Evolutionary conservation across 1,140 invertebrate genomes (phyloP).

Genomic region (Trichogramma pretiosum): DNA sequence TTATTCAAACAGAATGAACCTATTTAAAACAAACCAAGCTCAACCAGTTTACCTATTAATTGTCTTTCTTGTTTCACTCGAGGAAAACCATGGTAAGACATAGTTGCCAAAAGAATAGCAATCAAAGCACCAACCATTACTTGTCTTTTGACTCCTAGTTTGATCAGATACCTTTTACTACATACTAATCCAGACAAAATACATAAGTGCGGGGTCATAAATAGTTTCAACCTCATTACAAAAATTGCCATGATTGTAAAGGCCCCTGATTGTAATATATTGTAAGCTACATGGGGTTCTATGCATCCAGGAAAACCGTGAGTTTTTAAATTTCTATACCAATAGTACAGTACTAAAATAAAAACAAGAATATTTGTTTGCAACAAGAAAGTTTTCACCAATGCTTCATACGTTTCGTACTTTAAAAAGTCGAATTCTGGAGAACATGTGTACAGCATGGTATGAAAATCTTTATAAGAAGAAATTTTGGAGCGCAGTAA

Average conservation of each 20-base stretch:
- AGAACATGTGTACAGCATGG: slow-evolving; percentile 74
- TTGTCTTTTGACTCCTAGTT: slow-evolving; percentile 34
- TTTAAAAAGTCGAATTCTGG: slow-evolving; percentile 76
- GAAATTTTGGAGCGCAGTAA: slow-evolving; percentile 69
- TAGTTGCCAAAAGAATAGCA: slow-evolving; percentile 30
- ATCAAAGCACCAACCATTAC: slow-evolving; percentile 24
- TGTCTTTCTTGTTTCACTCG: slow-evolving; percentile 30
- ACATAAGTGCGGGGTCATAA: slow-evolving; percentile 75
- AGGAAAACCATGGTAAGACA: slow-evolving; percentile 36
- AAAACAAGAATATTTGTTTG: slow-evolving; percentile 47
- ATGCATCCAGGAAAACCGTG: slow-evolving; percentile 34
- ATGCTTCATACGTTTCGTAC: slow-evolving; percentile 42
- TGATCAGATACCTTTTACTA: slow-evolving; percentile 36
- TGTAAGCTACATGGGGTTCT: slow-evolving; percentile 61
- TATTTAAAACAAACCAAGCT: slow-evolving; percentile 1
- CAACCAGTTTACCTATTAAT: slow-evolving; percentile 29
- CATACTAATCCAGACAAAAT: slow-evolving; percentile 57
- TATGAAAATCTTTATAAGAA: slow-evolving; percentile 70
- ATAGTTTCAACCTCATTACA: slow-evolving; percentile 77
- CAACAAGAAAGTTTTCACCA: slow-evolving; percentile 50
- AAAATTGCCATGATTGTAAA: slow-evolving; percentile 67
- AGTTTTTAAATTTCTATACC: slow-evolving; percentile 32
- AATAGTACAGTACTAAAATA: slow-evolving; percentile 39
- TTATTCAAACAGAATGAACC: not conserved
- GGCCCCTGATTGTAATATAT: slow-evolving; percentile 56